Evolutionary conservation across 2,888 invertebrate species (phyloP).

Genomic region (Sphaerophoria rueppellii): DNA sequence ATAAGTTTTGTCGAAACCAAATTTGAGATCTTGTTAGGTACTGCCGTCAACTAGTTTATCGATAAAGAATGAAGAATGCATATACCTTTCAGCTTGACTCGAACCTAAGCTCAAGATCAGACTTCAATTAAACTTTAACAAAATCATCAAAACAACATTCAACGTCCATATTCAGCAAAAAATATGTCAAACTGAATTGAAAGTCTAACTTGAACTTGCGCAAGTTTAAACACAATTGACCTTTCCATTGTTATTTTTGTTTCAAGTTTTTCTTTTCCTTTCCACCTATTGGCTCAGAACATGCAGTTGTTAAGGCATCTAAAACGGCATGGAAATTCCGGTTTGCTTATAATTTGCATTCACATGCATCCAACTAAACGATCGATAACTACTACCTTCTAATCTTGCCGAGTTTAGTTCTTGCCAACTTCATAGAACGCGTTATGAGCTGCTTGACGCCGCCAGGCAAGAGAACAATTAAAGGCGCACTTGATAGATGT

Average conservation of each 20-base stretch:
- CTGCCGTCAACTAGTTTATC: too few relatives aligned
- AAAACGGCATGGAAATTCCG: slow-evolving; percentile 42
- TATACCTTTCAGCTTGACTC: too few relatives aligned
- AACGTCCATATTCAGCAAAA: too few relatives aligned
- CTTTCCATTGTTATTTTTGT: slow-evolving; percentile 33
- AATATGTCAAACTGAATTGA: neutral
- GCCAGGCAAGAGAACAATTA: slow-evolving; percentile 50
- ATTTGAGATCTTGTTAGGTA: too few relatives aligned
- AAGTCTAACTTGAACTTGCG: slow-evolving; percentile 19
- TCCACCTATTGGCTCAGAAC: neutral
- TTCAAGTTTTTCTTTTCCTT: slow-evolving; percentile 24
- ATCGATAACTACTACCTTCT: neutral
- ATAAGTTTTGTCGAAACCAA: too few relatives aligned
- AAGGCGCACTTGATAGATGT: slow-evolving; percentile 49
- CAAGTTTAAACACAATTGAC: slow-evolving; percentile 19
- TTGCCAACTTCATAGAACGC: neutral
- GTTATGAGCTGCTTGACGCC: neutral
- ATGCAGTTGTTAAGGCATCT: neutral
- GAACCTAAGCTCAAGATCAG: too few relatives aligned
- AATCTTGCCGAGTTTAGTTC: neutral
- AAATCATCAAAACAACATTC: too few relatives aligned
- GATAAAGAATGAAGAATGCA: too few relatives aligned
- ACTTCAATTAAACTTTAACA: too few relatives aligned
- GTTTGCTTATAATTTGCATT: slow-evolving; percentile 34
- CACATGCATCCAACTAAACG: slow-evolving; percentile 35